Conservation (phyloP, 2,113 vertebrate genomes). For the Lepisosteus osseus region DNA sequence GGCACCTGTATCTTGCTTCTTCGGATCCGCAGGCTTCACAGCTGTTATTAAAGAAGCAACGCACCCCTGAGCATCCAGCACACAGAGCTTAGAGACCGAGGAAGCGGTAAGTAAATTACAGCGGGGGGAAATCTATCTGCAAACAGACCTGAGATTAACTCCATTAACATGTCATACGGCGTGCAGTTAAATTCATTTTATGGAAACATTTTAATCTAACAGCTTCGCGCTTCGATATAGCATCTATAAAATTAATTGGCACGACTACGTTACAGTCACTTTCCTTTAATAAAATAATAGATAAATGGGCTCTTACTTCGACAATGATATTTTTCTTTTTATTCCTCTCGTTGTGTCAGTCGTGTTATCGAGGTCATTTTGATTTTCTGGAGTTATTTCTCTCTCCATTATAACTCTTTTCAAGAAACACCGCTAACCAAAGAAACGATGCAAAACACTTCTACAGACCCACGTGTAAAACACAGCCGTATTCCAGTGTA, state of each 20-base stretch:
- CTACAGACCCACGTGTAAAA: slow-evolving; percentile 32
- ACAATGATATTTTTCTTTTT: slow-evolving; percentile 63
- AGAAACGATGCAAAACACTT: slow-evolving; percentile 23
- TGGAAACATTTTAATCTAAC: neutral
- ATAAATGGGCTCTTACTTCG: slow-evolving; percentile 36
- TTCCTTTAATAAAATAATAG: neutral
- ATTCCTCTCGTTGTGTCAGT: slow-evolving; percentile 36
- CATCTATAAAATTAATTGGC: too few relatives aligned
- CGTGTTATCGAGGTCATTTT: neutral
- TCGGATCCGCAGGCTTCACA: slow-evolving; percentile 79
- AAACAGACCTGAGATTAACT: too few relatives aligned
- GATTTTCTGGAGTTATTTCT: slow-evolving; percentile 24
- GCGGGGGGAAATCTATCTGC: too few relatives aligned
- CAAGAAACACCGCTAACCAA: neutral
- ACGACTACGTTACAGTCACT: too few relatives aligned
- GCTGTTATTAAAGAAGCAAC: slow-evolving; percentile 47
- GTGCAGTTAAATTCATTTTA: too few relatives aligned
- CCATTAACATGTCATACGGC: too few relatives aligned
- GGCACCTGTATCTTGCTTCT: slow-evolving; percentile 88
- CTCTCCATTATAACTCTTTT: neutral
- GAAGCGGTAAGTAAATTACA: too few relatives aligned
- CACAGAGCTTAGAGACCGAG: too few relatives aligned
- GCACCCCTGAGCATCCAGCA: too few relatives aligned
- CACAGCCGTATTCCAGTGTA: slow-evolving; percentile 42
- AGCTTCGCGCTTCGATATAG: neutral